Percentiles rank a stretch among this genome's conserved stretches.
These are phyloP conservation scores for Mus pahari DNA, from an alignment of 2,113 vertebrate species.

Conservation along the genomic window DNA sequence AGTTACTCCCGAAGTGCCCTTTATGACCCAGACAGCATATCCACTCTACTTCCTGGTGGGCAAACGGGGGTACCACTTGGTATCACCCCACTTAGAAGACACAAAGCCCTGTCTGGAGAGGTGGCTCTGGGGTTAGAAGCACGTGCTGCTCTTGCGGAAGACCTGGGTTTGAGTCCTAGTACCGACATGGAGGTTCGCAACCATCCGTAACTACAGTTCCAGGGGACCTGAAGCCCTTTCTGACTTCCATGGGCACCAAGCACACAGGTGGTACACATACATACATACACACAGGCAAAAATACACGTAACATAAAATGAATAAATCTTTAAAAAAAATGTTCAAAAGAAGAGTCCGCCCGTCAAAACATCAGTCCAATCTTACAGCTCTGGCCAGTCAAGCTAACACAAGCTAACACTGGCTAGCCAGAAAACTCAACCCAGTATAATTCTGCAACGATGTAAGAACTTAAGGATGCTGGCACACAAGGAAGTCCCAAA, in stretches of 20 bases:
- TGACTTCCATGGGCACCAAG: background rate
- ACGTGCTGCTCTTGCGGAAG: background rate
- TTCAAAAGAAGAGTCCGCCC: background rate
- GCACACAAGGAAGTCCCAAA: background rate
- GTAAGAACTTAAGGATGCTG: background rate
- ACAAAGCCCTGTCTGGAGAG: background rate
- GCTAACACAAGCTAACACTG: background rate
- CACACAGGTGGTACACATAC: background rate
- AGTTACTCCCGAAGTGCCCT: background rate
- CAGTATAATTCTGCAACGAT: rapidly evolving
- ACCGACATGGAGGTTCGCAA: too few species aligned
- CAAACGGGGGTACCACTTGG: background rate
- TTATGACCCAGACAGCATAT: background rate
- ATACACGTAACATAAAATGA: background rate
- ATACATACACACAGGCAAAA: background rate
- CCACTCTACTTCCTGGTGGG: background rate
- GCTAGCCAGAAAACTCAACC: background rate
- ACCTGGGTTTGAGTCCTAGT: background rate
- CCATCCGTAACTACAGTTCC: background rate
- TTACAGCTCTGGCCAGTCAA: background rate
- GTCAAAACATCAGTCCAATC: background rate
- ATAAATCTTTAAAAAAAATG: background rate
- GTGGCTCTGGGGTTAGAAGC: background rate
- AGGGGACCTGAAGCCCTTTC: background rate
- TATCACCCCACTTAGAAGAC: background rate